Evolutionary conservation across 2,888 invertebrate genomes (phyloP), one percentile per base, ranked within the genome.

Genomic region (Oscheius sp.): DNA sequence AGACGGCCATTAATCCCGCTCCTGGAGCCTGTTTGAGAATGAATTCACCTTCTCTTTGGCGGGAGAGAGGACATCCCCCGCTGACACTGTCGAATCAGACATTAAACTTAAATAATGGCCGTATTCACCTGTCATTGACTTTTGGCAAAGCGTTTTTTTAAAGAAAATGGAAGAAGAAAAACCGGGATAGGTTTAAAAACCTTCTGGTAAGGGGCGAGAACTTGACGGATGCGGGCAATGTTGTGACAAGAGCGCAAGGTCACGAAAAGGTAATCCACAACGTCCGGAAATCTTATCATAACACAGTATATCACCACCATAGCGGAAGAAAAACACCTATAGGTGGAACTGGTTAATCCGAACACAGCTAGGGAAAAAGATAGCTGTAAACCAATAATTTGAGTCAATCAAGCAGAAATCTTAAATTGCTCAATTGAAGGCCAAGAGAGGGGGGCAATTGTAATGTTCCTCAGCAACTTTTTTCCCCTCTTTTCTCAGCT

Each of bases 1-100:
- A 66, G 66, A 49, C 66, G 29, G 66, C 52, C 52, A 66, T 66
- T 66, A 66, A 66, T 52, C 66, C 66, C 66, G 52, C 25, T 52
- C 35, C 66, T 41, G 43, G 46, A 49, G 52, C 66, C 66, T 66
- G 63, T 63, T 63, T 45, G 63, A 45, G 45, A 63, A 63, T 23
- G 63, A 63, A 63, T 63, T 63, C 63, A 58, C 27, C 58, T 58
- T 25, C 63, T 6, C 45, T 35, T 35, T 35, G 35, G 35, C 35
- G 35, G 35, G 35, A n/a, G n/a, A n/a, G n/a, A 35, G 9, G 63
- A 63, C 35, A 35, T 35, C 43, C 16, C 49, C 49, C 49, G 49
- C 49, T 49, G 49, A n/a, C 49, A 49, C 49, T 49, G 18, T 49
- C 16, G 49, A 49, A 49, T 49, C 18, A 18, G 49, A 16, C 16